Evolutionary conservation across 2,113 vertebrate species (phyloP).

Genomic region (Hepsetus odoe): DNA sequence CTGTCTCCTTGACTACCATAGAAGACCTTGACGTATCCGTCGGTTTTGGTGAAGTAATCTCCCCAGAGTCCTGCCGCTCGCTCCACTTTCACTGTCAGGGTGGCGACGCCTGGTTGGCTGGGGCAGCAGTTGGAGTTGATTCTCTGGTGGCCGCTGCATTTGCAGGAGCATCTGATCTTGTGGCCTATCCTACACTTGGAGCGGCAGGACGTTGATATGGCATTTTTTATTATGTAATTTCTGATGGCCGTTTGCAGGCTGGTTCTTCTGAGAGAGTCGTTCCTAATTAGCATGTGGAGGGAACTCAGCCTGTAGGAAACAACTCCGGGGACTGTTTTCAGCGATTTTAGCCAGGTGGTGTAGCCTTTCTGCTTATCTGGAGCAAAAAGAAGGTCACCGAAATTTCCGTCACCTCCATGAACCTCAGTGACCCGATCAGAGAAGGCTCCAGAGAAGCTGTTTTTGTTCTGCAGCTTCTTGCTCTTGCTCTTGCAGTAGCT

Average conservation of each 20-base stretch:
- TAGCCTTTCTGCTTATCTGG: constrained; percentile 28
- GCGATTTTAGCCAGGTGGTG: constrained; percentile 45
- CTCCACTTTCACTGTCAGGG: constrained; percentile 63
- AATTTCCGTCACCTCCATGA: constrained; percentile 46
- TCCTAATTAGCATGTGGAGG: constrained; percentile 63
- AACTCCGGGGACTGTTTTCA: constrained; percentile 57
- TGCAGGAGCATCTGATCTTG: constrained; percentile 64
- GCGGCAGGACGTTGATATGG: constrained; percentile 62
- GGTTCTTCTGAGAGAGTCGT: constrained; percentile 42
- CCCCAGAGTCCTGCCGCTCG: constrained; percentile 65
- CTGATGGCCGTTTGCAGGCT: constrained; percentile 66
- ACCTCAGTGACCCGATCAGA: constrained; percentile 47
- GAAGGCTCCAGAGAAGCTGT: constrained; percentile 55
- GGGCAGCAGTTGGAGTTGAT: constrained; percentile 73
- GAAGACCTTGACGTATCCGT: constrained; percentile 74
- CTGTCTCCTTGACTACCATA: constrained; percentile 18
- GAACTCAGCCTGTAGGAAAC: constrained; percentile 69
- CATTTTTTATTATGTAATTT: constrained; percentile 62
- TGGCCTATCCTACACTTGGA: constrained; percentile 53
- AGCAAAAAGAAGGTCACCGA: constrained; percentile 60
- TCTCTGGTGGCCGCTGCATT: constrained; percentile 57
- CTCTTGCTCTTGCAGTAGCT: constrained; percentile 14
- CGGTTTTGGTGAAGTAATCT: constrained; percentile 56
- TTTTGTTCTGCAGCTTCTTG: constrained; percentile 27
- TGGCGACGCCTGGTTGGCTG: constrained; percentile 62